phyloP scores from a whole-genome alignment of 2,113 vertebrate species.

The Orientallactaga bullata region DNA sequence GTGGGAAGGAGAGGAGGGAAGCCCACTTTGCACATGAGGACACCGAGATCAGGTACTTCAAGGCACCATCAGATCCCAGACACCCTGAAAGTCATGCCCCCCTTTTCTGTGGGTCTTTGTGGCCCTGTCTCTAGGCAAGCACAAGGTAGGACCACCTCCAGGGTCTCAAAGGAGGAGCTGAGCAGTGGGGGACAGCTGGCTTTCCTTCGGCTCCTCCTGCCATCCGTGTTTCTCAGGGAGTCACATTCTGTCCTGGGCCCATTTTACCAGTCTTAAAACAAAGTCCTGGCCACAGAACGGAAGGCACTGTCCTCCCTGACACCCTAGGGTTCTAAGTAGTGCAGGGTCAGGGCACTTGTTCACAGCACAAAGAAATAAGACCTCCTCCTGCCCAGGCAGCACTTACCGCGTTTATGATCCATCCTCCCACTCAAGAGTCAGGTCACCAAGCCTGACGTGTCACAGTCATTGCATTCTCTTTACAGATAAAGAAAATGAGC shows the following conservation, averaged over 20 bases:
- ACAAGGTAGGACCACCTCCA: accelerated
- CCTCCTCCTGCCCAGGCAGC: background rate
- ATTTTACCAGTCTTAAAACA: background rate
- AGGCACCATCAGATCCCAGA: background rate
- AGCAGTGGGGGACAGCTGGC: accelerated
- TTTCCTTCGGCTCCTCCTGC: background rate
- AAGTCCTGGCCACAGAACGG: background rate
- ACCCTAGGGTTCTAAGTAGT: accelerated
- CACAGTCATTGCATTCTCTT: accelerated
- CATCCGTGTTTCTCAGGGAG: accelerated
- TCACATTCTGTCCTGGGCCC: background rate
- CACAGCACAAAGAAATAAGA: accelerated
- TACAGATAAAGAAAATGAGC: background rate
- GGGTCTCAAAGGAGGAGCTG: accelerated
- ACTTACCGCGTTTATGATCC: accelerated
- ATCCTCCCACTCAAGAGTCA: accelerated
- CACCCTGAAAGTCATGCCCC: accelerated
- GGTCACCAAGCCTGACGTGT: background rate
- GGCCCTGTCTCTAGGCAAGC: accelerated
- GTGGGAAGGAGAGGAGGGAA: background rate
- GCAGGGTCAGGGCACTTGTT: accelerated
- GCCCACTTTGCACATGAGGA: background rate
- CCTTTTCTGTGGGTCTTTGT: background rate
- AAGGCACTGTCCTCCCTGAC: accelerated
- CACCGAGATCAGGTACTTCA: accelerated